Base-by-base conservation (phyloP, 2,888 invertebrate genomes). In the Buathra laborator region DNA sequence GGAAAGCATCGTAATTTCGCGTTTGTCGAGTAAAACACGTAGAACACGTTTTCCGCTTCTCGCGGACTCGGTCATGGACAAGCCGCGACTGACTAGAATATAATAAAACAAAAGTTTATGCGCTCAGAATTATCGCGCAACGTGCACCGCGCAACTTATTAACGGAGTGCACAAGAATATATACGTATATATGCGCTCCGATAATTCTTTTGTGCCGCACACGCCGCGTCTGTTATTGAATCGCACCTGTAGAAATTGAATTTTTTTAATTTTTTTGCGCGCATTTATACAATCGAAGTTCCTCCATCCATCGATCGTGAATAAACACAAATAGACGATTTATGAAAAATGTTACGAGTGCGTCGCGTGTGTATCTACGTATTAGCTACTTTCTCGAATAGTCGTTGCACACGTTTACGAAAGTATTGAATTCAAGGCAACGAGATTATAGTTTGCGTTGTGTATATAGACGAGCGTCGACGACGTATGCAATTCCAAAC, bases 391-490 rank as follows among this genome's bases (percentile, higher is more conserved):
- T 56, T 71, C 19, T 19, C 75, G 19, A 24, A 53, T 16, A 66
- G 43, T 48, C 51, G 7, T 51, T 0, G 48, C n/a, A 48, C 48
- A 48, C 68, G 24, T 48, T 10, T 51, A 6, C 53, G 66, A 48
- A 53, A 53, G 53, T 66, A 32, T 29, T 59, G 59, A 32, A 67
- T 76, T 81, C 70, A 81, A 81, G 81, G 75, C 51, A 64, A 76
- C 44, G 53, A 75, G n/a, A 24, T 68, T 19, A 59, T 59, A 59
- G 66, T 53, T 46, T 51, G 32, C 70, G 66, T 10, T 56, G 5
- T 59, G 48, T 77, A 68, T 32, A 44, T 12, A 32, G 51, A 32
- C 70, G n/a, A 68, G n/a, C 7, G 14, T 51, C 14, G 62, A 62
- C 75, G 66, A 67, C 24, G 76, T 46, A 10, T 43, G 56, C 44